phyloP scores from a whole-genome alignment of 2,113 vertebrate species.

The Recurvirostra avosetta region DNA sequence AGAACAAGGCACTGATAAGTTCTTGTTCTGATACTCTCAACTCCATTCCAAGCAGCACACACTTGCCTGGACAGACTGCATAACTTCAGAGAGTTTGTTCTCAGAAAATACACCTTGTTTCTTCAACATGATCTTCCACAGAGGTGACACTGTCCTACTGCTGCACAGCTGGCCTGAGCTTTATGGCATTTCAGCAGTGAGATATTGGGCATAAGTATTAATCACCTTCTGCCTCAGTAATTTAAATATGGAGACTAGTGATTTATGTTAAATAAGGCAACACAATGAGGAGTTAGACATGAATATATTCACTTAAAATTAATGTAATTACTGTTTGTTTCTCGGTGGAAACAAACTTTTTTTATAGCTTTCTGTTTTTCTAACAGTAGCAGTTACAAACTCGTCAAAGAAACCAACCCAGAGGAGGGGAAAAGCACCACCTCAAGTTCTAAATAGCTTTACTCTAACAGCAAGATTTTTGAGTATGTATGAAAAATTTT shows the following conservation, averaged over 20 bases:
- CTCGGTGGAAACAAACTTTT: background rate
- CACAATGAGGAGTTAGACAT: background rate
- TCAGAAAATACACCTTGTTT: background rate
- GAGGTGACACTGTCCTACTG: background rate
- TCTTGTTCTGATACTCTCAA: background rate
- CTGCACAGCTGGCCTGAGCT: background rate
- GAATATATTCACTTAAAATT: background rate
- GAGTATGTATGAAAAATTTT: background rate
- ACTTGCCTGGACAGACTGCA: background rate
- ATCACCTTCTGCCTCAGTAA: background rate
- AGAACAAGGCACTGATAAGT: background rate
- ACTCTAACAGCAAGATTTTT: background rate
- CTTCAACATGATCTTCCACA: background rate
- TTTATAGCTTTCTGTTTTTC: background rate
- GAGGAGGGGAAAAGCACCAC: background rate
- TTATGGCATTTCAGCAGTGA: background rate
- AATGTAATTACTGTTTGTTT: background rate
- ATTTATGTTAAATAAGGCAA: background rate
- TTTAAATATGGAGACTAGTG: background rate
- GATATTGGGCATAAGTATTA: background rate
- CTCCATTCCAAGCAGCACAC: background rate
- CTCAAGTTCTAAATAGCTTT: background rate
- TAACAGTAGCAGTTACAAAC: background rate
- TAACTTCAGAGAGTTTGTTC: background rate
- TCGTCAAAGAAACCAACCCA: background rate